Evolutionary conservation across 2,888 invertebrate species (phyloP).

Genomic region (Tigriopus californicus): DNA sequence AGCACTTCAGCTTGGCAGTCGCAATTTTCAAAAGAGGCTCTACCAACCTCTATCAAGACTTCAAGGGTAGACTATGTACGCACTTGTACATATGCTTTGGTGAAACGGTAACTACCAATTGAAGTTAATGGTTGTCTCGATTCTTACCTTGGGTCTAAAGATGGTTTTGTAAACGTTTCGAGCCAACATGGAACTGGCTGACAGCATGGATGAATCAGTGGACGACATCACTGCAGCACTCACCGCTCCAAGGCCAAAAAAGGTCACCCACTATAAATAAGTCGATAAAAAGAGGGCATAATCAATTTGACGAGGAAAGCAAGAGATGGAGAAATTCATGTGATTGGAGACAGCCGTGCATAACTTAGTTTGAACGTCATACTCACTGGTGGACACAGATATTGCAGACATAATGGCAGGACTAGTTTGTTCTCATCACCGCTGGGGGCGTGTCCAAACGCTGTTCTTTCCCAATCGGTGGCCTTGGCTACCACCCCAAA

Average conservation of each 20-base stretch:
- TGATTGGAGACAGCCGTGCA: too few relatives aligned
- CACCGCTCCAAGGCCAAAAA: slow-evolving; percentile 49
- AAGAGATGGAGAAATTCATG: too few relatives aligned
- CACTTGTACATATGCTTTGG: too few relatives aligned
- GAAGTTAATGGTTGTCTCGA: too few relatives aligned
- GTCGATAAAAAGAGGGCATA: neutral
- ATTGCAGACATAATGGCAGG: slow-evolving; percentile 44
- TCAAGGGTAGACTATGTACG: too few relatives aligned
- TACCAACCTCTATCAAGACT: too few relatives aligned
- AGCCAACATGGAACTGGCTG: slow-evolving; percentile 51
- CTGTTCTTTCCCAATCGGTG: slow-evolving; percentile 25
- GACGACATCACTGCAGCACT: slow-evolving; percentile 59
- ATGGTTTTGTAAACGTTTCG: slow-evolving; percentile 47
- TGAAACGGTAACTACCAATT: too few relatives aligned
- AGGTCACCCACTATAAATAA: slow-evolving; percentile 35
- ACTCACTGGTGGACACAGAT: slow-evolving; percentile 32
- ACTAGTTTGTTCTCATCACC: slow-evolving; percentile 36
- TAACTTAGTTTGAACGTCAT: too few relatives aligned
- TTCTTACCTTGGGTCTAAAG: slow-evolving; percentile 40
- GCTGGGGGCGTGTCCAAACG: slow-evolving; percentile 24
- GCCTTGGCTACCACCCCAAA: slow-evolving; percentile 45
- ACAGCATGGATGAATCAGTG: slow-evolving; percentile 48
- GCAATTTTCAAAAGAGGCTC: too few relatives aligned
- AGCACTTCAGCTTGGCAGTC: too few relatives aligned
- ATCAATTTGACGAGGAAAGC: too few relatives aligned